Conservation (phyloP, 2,113 vertebrate species). For the Vidua chalybeata region DNA sequence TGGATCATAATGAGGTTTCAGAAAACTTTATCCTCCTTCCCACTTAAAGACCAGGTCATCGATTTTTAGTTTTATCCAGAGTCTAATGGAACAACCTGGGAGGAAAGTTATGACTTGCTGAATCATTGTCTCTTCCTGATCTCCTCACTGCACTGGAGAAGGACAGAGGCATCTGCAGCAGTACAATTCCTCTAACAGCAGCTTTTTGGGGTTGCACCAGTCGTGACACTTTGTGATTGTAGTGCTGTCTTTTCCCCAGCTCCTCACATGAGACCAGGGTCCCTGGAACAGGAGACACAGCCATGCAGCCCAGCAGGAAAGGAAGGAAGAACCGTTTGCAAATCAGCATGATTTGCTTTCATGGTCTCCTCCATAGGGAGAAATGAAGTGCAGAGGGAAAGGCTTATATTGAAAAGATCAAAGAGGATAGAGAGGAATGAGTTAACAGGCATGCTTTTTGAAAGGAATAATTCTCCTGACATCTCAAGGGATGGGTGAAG, state of each 20-base stretch:
- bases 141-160: not conserved
- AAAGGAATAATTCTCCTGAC: constrained; percentile 20
- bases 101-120: not conserved
- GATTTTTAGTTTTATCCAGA: not conserved
- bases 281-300: not conserved
- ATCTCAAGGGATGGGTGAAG: constrained; percentile 46
- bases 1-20: not conserved
- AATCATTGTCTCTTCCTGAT: not conserved
- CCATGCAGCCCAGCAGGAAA: not conserved
- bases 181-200: not conserved
- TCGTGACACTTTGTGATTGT: not conserved
- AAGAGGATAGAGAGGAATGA: not conserved
- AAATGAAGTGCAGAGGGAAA: not conserved
- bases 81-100: not conserved
- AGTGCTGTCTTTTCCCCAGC: not conserved
- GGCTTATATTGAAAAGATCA: not conserved
- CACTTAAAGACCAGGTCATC: not conserved
- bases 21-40: not conserved
- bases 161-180: not conserved
- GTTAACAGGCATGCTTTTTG: not conserved
- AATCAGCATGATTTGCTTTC: not conserved
- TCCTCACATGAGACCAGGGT: not conserved
- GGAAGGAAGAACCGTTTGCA: not conserved
- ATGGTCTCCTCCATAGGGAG: not conserved
- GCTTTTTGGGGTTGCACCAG: not conserved